Conservation (phyloP, 2,797 vertebrate genomes). For the Euphonia xanthogaster region DNA sequence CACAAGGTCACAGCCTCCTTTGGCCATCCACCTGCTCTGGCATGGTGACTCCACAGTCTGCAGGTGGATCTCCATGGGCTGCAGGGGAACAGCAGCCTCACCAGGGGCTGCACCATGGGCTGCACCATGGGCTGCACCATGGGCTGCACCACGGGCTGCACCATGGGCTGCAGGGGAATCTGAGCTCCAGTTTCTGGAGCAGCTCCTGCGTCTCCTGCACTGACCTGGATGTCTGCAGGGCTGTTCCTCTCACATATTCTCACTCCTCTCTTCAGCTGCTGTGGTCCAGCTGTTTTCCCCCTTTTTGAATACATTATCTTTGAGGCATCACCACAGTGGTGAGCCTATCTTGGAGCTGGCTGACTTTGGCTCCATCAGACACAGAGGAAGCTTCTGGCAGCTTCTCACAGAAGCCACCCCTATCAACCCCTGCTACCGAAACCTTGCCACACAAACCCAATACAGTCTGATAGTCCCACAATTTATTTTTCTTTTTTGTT, state of each 20-base stretch:
- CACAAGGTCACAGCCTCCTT: not conserved
- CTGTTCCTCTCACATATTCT: not conserved
- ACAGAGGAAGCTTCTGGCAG: not conserved
- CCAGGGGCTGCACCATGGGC: not conserved
- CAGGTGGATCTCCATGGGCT: not conserved
- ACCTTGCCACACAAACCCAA: not conserved
- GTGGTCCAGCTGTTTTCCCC: not conserved
- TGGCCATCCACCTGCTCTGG: not conserved
- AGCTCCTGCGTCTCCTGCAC: not conserved
- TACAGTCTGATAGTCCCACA: not conserved
- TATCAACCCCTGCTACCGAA: not conserved
- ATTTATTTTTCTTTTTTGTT: not conserved
- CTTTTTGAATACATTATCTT: accelerated
- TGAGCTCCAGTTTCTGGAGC: not conserved
- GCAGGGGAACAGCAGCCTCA: not conserved
- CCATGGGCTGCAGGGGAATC: not conserved
- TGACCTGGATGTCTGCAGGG: not conserved
- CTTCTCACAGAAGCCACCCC: not conserved
- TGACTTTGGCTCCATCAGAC: not conserved
- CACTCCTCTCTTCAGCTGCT: not conserved
- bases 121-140: not conserved
- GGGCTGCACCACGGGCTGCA: not conserved
- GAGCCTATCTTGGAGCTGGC: not conserved
- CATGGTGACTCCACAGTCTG: not conserved
- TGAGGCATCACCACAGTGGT: not conserved